A percentile compares a stretch with the other conserved stretches of the same genome.
phyloP scores from a whole-genome alignment of 2,797 vertebrate species.

The Eulemur rubriventer region DNA sequence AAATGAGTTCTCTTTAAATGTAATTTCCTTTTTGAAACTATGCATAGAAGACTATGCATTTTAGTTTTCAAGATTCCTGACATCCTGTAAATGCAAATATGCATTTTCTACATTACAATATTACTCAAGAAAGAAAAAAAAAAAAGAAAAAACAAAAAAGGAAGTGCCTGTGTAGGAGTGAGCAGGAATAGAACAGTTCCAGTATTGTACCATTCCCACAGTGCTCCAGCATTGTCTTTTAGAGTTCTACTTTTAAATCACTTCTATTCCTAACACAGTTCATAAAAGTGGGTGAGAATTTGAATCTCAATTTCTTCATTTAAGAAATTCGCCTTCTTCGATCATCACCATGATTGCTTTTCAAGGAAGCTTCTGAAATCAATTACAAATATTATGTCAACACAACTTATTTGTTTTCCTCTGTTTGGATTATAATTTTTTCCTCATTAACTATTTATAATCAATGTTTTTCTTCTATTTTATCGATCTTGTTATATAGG shows the following conservation, averaged over 20 bases:
- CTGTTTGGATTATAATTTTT: not conserved
- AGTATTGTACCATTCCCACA: not conserved
- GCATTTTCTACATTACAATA: conserved; percentile 58
- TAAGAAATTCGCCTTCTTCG: not conserved
- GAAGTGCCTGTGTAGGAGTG: not conserved
- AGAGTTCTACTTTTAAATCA: not conserved
- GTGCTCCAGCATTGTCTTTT: not conserved
- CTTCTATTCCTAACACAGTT: conserved; percentile 1
- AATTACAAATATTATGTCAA: not conserved
- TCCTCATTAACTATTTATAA: not conserved
- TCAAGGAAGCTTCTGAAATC: not conserved
- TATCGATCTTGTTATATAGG: not conserved
- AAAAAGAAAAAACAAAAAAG: not conserved
- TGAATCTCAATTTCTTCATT: conserved; percentile 44
- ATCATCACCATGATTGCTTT: not conserved
- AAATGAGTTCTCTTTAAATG: conserved; percentile 61
- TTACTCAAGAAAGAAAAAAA: conserved; percentile 6
- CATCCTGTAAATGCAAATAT: conserved; percentile 73
- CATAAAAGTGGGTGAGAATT: conserved; percentile 1
- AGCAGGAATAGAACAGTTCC: not conserved
- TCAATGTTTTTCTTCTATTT: not conserved
- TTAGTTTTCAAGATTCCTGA: conserved; percentile 71
- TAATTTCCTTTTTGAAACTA: conserved; percentile 63
- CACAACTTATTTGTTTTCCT: not conserved
- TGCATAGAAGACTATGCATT: conserved; percentile 44